Evolutionary conservation across 2,888 invertebrate genomes (phyloP).

Genomic region (Caenorhabditis panamensis): DNA sequence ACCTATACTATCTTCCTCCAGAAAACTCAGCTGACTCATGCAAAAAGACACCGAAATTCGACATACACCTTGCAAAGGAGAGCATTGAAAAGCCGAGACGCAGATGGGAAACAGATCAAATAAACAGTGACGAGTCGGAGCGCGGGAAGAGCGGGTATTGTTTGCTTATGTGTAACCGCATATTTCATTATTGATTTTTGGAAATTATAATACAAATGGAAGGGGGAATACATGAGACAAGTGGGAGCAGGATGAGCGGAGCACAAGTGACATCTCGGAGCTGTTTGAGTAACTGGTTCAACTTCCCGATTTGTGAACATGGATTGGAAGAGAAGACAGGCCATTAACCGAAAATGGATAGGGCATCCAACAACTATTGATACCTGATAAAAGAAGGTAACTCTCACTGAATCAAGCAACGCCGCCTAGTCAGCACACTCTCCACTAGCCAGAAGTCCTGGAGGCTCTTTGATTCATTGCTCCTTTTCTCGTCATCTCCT

Average conservation of each 20-base stretch:
- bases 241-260: neutral
- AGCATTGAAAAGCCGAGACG: neutral
- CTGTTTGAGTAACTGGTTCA: too few species aligned
- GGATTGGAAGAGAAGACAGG: too few species aligned
- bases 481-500: conserved; percentile 8
- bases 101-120: neutral
- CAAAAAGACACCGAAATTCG: too few species aligned
- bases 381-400: too few species aligned
- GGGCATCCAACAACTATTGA: too few species aligned
- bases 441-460: neutral
- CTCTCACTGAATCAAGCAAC: too few species aligned
- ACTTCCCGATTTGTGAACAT: too few species aligned
- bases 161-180: conserved; percentile 18
- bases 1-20: too few species aligned
- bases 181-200: conserved; percentile 14
- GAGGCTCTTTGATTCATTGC: neutral
- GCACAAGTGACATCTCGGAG: too few species aligned
- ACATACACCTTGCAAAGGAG: neutral
- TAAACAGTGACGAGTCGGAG: conserved; percentile 32
- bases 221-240: neutral
- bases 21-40: too few species aligned
- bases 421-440: neutral
- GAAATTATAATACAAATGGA: neutral
- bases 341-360: too few species aligned
- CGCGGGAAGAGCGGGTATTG: conserved; percentile 16